These are phyloP conservation scores for Semnopithecus entellus DNA, from an alignment of 2,113 vertebrate species.

Conservation along the genomic window DNA sequence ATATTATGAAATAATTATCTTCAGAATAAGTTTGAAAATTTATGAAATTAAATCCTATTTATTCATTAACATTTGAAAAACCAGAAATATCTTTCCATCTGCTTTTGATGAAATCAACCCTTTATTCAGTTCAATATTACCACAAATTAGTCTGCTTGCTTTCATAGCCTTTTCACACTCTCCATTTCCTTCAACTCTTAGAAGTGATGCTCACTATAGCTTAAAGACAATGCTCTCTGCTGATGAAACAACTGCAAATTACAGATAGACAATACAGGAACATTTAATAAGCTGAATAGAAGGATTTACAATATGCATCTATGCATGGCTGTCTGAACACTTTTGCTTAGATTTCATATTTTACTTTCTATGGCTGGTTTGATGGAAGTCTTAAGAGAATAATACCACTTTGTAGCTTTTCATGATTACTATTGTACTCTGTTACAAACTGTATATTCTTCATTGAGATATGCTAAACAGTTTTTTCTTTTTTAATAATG, in stretches of 20 bases:
- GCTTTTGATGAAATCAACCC: constrained; percentile 62
- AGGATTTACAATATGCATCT: constrained; percentile 72
- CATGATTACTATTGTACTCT: constrained; percentile 79
- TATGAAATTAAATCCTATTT: constrained; percentile 73
- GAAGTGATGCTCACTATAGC: neutral
- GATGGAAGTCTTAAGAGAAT: constrained; percentile 79
- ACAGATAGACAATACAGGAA: constrained; percentile 59
- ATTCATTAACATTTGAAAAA: constrained; percentile 64
- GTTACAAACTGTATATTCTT: constrained; percentile 78
- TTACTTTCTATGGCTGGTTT: constrained; percentile 75
- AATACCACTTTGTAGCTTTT: constrained; percentile 80
- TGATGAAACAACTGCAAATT: constrained; percentile 72
- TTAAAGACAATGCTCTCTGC: constrained; percentile 62
- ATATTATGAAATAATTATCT: constrained; percentile 77
- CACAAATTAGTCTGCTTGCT: constrained; percentile 48
- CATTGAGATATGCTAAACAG: constrained; percentile 85
- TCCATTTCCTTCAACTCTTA: constrained; percentile 37
- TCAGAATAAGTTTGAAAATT: constrained; percentile 72
- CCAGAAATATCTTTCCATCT: constrained; percentile 52
- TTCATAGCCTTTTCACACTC: constrained; percentile 37
- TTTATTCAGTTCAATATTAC: constrained; percentile 60
- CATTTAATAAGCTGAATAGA: constrained; percentile 55
- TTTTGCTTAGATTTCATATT: constrained; percentile 82
- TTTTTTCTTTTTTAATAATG: constrained; percentile 81
- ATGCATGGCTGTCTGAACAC: constrained; percentile 69